Conservation (phyloP, 2,797 vertebrate species). For the Pygocentrus nattereri region DNA sequence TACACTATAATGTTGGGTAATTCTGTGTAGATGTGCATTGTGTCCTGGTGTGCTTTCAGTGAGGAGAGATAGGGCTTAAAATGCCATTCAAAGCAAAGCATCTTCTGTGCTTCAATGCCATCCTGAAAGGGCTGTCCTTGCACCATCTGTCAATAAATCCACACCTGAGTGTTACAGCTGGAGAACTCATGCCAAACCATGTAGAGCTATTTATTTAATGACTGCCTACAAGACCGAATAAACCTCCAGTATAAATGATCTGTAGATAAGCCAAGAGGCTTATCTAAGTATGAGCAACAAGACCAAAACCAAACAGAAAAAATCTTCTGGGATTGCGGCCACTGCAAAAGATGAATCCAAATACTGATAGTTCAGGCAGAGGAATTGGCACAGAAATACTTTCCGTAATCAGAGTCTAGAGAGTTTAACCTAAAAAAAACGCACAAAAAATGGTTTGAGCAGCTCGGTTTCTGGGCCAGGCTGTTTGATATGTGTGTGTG, state of each 20-base stretch:
- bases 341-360: conserved; percentile 15
- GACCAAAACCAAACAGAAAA: conserved; percentile 17
- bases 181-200: not conserved
- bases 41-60: not conserved
- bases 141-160: not conserved
- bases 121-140: not conserved
- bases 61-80: not conserved
- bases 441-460: conserved; percentile 7
- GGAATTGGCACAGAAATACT: conserved; percentile 18
- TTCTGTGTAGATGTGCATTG: no score
- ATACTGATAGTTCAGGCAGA: conserved; percentile 17
- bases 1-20: no score
- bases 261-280: not conserved
- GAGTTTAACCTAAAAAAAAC: conserved; percentile 9
- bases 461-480: not conserved
- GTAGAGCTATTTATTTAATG: not conserved
- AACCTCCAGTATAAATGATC: not conserved
- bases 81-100: no score
- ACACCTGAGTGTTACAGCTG: not conserved
- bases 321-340: not conserved
- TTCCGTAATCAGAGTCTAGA: conserved; percentile 12
- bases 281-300: conserved; percentile 19
- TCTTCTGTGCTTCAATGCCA: not conserved
- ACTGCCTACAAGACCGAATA: not conserved
- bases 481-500: conserved; percentile 20